These are phyloP conservation scores for Mormyrus hasselquistii DNA, from an alignment of 2,797 vertebrate species.

Conservation along the genomic window DNA sequence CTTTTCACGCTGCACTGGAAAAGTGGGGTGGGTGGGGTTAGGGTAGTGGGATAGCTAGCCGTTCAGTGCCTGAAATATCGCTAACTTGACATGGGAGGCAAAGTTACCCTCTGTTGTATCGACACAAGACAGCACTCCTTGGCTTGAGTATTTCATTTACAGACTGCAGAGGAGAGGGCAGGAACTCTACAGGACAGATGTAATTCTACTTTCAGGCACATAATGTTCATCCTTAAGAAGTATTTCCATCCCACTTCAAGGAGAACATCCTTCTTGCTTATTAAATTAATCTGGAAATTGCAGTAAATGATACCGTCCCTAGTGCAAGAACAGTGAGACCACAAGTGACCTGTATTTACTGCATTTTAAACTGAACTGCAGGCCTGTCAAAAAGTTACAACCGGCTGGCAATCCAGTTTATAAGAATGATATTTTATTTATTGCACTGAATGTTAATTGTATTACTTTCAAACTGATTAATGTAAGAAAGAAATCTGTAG, in stretches of 20 bases:
- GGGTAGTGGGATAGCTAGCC: slow-evolving; percentile 25
- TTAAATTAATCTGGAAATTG: neutral
- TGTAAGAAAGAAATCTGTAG: neutral
- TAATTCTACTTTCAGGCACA: neutral
- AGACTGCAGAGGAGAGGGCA: neutral
- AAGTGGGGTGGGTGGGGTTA: slow-evolving; percentile 34
- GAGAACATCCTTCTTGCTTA: neutral
- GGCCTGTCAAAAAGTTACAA: neutral
- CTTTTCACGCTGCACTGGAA: slow-evolving; percentile 67
- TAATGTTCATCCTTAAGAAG: neutral
- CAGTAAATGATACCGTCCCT: neutral
- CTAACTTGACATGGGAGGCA: neutral
- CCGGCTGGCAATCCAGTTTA: neutral
- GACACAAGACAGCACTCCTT: neutral
- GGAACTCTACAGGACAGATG: neutral
- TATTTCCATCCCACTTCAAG: neutral
- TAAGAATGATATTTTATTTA: neutral
- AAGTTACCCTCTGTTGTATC: neutral
- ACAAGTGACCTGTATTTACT: neutral
- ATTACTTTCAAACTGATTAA: slow-evolving; percentile 13
- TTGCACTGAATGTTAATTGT: slow-evolving; percentile 6
- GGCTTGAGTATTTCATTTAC: neutral
- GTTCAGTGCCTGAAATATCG: neutral
- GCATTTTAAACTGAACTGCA: neutral
- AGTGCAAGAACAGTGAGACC: neutral